Percentiles rank a stretch among this genome's conserved stretches.
These are phyloP conservation scores for Strongylocentrotus purpuratus DNA, from an alignment of 35 echinoderm and acorn worm genomes.

Conservation along the genomic window DNA sequence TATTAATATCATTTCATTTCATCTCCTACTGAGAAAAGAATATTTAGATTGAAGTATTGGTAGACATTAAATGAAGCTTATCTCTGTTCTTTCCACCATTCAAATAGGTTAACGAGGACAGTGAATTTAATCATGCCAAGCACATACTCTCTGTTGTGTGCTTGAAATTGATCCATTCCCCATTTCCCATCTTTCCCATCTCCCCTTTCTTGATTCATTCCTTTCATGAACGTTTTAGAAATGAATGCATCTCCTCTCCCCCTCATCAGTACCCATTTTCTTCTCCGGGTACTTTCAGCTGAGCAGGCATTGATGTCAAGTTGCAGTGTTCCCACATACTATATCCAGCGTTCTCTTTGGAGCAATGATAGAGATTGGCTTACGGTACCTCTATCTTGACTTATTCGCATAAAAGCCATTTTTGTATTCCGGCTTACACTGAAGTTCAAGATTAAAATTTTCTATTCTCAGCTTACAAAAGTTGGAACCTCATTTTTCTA, in stretches of 20 bases:
- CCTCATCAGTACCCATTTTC: neutral
- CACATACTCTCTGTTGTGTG: neutral
- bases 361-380: neutral
- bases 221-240: conserved; percentile 1
- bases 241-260: neutral
- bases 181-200: neutral
- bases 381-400: neutral
- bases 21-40: neutral
- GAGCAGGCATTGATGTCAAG: neutral
- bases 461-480: neutral
- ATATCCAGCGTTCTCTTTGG: neutral
- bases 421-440: neutral
- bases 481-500: neutral
- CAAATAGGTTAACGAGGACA: neutral
- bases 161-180: neutral
- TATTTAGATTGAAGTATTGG: neutral
- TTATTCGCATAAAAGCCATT: neutral
- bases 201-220: conserved; percentile 10
- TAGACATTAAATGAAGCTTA: neutral
- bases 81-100: neutral
- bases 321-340: neutral
- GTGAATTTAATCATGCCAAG: neutral
- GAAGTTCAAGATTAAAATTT: neutral
- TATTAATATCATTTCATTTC: neutral
- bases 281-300: neutral